Conservation (phyloP, 2,113 vertebrate genomes). For the Mus spicilegus region DNA sequence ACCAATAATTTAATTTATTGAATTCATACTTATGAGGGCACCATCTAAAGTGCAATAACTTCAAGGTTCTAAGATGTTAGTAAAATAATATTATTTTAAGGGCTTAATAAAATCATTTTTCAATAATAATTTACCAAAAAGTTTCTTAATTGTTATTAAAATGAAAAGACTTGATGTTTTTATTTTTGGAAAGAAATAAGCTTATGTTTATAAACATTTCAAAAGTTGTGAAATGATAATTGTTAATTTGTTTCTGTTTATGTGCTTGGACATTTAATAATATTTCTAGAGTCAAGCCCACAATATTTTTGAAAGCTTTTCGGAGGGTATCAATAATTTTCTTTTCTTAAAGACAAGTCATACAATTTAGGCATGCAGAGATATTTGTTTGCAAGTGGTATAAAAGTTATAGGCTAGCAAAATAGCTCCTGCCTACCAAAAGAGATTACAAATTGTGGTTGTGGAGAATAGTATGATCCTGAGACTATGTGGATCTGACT, state of each 20-base stretch:
- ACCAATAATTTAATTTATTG: constrained; percentile 46
- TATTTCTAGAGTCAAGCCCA: constrained; percentile 71
- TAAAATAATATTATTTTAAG: constrained; percentile 43
- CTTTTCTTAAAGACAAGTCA: constrained; percentile 69
- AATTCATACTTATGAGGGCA: neutral
- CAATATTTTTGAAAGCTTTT: constrained; percentile 72
- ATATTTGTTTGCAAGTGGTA: constrained; percentile 54
- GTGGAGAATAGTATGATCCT: constrained; percentile 21
- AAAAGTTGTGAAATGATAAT: constrained; percentile 72
- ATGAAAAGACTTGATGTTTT: constrained; percentile 29
- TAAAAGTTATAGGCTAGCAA: constrained; percentile 73
- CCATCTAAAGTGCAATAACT: constrained; percentile 2
- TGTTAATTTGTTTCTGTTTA: constrained; percentile 79
- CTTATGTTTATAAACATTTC: constrained; percentile 76
- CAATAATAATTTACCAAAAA: constrained; percentile 55
- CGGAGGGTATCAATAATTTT: constrained; percentile 77
- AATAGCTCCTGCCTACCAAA: constrained; percentile 54
- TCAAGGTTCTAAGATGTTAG: constrained; percentile 11
- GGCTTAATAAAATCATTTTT: constrained; percentile 65
- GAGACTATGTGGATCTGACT: constrained; percentile 31
- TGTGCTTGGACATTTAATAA: constrained; percentile 68
- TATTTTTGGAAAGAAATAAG: constrained; percentile 72
- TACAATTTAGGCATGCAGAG: constrained; percentile 53
- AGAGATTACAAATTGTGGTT: constrained; percentile 64
- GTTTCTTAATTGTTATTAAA: constrained; percentile 61